Evolutionary conservation across 2,113 vertebrate genomes (phyloP).

Genomic region (Anthoscopus minutus): DNA sequence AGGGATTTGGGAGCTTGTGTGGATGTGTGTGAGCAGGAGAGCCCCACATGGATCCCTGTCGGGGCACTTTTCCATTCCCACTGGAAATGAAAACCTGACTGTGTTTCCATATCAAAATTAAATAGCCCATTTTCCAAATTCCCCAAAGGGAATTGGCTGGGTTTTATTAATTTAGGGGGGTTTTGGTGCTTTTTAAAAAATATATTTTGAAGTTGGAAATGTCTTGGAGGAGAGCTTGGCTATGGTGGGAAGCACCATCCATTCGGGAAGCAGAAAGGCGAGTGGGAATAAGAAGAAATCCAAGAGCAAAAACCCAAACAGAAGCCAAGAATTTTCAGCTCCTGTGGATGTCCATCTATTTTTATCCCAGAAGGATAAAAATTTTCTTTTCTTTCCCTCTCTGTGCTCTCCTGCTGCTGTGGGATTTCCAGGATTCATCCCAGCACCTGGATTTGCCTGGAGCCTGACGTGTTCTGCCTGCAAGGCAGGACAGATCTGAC

Average conservation of each 20-base stretch:
- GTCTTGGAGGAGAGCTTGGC: not conserved
- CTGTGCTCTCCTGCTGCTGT: not conserved
- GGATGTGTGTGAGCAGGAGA: not conserved
- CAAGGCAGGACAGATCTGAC: not conserved
- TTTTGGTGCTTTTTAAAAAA: not conserved
- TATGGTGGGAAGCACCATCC: not conserved
- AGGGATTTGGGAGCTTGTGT: not conserved
- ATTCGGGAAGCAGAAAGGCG: not conserved
- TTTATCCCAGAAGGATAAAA: not conserved
- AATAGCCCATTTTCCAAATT: not conserved
- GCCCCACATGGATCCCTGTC: not conserved
- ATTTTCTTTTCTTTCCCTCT: not conserved
- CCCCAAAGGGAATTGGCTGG: not conserved
- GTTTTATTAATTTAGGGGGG: not conserved
- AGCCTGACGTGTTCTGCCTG: not conserved
- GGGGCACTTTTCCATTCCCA: not conserved
- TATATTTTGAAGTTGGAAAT: not conserved
- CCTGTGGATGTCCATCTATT: not conserved
- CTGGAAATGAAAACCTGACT: slow-evolving; percentile 17
- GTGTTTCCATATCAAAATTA: not conserved
- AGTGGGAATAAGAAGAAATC: not conserved
- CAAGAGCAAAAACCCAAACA: not conserved
- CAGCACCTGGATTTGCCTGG: not conserved
- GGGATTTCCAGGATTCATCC: not conserved
- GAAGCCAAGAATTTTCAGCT: not conserved